A percentile compares a stretch with the other conserved stretches of the same genome.
Evolutionary conservation across 2,113 vertebrate species (phyloP).

Genomic region (Catharus bicknelli): DNA sequence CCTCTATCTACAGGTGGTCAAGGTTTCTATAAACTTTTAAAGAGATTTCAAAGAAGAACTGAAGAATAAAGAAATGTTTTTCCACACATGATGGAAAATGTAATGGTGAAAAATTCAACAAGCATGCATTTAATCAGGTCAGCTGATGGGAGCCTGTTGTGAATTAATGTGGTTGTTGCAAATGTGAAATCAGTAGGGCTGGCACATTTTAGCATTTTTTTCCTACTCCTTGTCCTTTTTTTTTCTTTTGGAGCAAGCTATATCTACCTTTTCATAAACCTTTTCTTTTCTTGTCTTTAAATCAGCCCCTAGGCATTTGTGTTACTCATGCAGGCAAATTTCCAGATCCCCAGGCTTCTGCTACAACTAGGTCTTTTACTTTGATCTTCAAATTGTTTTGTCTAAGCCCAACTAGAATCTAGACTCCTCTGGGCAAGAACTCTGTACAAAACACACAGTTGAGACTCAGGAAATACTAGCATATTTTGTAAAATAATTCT

Average conservation of each 20-base stretch:
- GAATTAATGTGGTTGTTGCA: background rate
- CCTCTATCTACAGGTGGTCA: constrained; percentile 5
- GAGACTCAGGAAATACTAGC: background rate
- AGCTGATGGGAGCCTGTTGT: background rate
- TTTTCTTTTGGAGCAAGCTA: background rate
- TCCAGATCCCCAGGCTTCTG: background rate
- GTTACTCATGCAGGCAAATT: background rate
- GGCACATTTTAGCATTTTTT: background rate
- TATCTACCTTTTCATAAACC: background rate
- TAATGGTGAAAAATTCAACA: background rate
- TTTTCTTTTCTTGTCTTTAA: background rate
- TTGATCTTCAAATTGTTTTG: constrained; percentile 8
- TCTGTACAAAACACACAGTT: background rate
- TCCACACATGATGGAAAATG: background rate
- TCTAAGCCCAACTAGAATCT: background rate
- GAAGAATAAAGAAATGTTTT: background rate
- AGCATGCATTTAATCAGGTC: background rate
- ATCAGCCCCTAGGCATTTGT: background rate
- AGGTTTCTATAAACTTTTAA: background rate
- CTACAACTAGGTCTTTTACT: background rate
- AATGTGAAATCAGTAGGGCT: background rate
- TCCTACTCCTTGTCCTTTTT: rapidly evolving
- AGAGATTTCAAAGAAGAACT: background rate
- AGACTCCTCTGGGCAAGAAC: background rate
- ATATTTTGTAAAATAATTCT: background rate